Evolutionary conservation across 2,113 vertebrate species (phyloP), one percentile per base, ranked within the genome.

Genomic region (Corythaixoides concolor): DNA sequence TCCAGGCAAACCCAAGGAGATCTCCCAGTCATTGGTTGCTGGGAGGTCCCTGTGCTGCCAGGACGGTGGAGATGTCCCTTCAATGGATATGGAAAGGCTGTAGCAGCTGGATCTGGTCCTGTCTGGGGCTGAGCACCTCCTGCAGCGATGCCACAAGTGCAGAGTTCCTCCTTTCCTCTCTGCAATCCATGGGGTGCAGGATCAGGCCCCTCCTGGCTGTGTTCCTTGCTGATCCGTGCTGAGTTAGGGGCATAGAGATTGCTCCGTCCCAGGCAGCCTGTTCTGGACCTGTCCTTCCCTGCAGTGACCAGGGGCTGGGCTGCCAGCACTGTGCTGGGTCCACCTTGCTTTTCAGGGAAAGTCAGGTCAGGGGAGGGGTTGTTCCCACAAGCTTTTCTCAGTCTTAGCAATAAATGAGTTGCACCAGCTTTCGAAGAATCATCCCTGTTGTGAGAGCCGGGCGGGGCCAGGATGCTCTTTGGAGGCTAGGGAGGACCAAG

Each of bases 401-500:
- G 56, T 3, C 33, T 24, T 11, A n/a, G 67, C 63, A 66, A 1
- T 4, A 33, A 8, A 11, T 2, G 50, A 43, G 23, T 2, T 3
- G 4, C 62, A 30, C 5, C 53, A 69, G 24, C 56, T 12, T 35
- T 15, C 2, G 0, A 68, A n/a, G 33, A n/a, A 8, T 2, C 37
- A 26, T 2, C 27, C 37, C 41, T 17, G 27, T 3, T 20, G n/a
- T 0, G 1, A 43, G 58, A 35, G 33, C 39, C 2, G 3, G 43
- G 39, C 39, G 6, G 56, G 43, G 60, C 28, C 15, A 8, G 79
- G 53, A 18, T 52, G 53, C 50, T 79, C 23, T 4, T 3, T 17
- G 68, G 1, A 19, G 33, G 32, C 20, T 12, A 5, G 8, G 43
- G 9, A 27, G 58, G 35, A 47, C 24, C 2, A 4, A 20, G 39